Percentiles rank a stretch among this genome's conserved stretches.
phyloP scores from a whole-genome alignment of 2,113 vertebrate genomes.

The Beaufortia kweichowensis region DNA sequence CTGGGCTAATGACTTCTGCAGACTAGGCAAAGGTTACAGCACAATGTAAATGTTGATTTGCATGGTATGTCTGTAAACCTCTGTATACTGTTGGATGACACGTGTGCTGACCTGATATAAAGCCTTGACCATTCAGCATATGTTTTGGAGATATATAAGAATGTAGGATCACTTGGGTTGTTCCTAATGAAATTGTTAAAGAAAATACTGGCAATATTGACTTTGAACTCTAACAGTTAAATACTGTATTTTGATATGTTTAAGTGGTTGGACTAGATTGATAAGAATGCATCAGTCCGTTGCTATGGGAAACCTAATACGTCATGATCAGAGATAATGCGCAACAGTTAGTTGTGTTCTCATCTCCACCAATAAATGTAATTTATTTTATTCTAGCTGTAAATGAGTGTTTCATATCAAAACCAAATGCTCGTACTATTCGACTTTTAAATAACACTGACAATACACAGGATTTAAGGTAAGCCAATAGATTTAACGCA shows the following conservation, averaged over 20 bases:
- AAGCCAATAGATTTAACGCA: not conserved
- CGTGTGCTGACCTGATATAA: not conserved
- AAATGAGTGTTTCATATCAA: not conserved
- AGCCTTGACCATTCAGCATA: too few species aligned
- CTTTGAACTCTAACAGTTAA: too few species aligned
- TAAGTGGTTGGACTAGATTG: too few species aligned
- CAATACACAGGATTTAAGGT: not conserved
- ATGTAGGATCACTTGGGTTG: too few species aligned
- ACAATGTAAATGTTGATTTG: not conserved
- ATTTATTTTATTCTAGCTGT: not conserved
- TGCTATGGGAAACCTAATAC: not conserved
- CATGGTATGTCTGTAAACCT: not conserved
- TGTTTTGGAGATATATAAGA: too few species aligned
- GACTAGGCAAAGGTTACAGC: constrained; percentile 9
- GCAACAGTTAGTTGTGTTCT: constrained; percentile 25
- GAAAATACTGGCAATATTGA: too few species aligned
- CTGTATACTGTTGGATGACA: not conserved
- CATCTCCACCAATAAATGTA: not conserved
- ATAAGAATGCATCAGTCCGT: not conserved
- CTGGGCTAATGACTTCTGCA: constrained; percentile 31
- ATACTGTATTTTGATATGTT: too few species aligned
- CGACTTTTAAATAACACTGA: not conserved
- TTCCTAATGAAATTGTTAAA: too few species aligned
- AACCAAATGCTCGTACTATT: not conserved
- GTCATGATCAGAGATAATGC: not conserved